phyloP scores from a whole-genome alignment of 2,797 vertebrate genomes.

The Acridotheres tristis region DNA sequence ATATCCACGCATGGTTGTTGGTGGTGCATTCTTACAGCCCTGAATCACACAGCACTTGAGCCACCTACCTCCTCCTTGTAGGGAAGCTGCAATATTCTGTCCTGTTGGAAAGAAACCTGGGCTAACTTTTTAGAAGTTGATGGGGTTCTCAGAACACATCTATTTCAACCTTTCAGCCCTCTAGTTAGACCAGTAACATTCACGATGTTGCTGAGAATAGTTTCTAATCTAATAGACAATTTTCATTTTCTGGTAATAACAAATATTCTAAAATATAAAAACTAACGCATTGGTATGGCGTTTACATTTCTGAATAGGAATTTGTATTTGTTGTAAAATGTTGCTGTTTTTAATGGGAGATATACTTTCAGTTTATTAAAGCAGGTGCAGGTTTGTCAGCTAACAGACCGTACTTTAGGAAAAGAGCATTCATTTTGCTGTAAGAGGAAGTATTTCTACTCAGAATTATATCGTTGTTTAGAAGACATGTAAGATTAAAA shows the following conservation, averaged over 20 bases:
- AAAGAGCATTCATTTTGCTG: not conserved
- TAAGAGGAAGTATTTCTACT: not conserved
- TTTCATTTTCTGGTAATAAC: not conserved
- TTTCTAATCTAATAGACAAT: not conserved
- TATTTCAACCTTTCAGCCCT: not conserved
- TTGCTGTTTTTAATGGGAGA: not conserved
- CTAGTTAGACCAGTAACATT: not conserved
- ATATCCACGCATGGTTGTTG: not conserved
- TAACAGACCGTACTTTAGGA: not conserved
- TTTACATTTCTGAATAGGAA: not conserved
- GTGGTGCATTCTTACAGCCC: not conserved
- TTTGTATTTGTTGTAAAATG: not conserved
- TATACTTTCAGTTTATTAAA: not conserved
- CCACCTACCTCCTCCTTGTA: not conserved
- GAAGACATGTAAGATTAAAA: not conserved
- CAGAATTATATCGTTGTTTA: not conserved
- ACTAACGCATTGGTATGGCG: not conserved
- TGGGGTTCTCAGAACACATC: not conserved
- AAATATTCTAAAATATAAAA: not conserved
- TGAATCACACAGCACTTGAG: constrained; percentile 17
- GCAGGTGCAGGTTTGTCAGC: not conserved
- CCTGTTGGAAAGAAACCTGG: not conserved
- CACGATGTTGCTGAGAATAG: not conserved
- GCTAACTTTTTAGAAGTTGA: not conserved
- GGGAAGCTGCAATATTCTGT: not conserved